Percentiles rank a stretch among this genome's conserved stretches.
Conservation (phyloP, 2,797 vertebrate genomes). For the Zalophus californianus region DNA sequence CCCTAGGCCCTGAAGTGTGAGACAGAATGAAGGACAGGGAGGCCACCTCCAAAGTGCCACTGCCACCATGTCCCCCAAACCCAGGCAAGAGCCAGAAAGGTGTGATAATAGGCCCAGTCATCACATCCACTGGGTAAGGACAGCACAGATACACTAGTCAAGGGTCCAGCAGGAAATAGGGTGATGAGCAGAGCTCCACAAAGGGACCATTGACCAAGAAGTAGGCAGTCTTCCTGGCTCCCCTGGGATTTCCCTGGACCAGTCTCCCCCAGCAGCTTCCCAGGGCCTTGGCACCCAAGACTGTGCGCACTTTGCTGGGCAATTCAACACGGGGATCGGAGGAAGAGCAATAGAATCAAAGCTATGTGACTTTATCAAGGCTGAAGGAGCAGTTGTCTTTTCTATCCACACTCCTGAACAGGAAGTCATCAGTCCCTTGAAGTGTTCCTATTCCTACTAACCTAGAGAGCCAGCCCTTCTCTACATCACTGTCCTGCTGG, state of each 20-base stretch:
- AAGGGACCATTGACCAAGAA: neutral
- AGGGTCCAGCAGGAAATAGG: neutral
- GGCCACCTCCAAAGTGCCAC: neutral
- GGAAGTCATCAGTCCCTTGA: neutral
- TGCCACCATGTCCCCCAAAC: neutral
- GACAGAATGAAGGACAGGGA: neutral
- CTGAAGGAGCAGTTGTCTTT: neutral
- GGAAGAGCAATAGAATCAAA: neutral
- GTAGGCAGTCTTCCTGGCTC: neutral
- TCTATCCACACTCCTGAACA: neutral
- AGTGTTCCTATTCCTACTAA: neutral
- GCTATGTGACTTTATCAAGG: neutral
- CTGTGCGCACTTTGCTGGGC: too few relatives aligned
- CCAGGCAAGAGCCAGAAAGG: neutral
- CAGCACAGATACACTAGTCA: rapidly evolving
- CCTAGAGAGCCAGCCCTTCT: neutral
- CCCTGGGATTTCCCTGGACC: neutral
- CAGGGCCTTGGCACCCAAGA: neutral
- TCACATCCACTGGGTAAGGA: neutral
- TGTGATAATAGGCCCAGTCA: too few relatives aligned
- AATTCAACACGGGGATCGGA: neutral
- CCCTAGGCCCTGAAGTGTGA: neutral
- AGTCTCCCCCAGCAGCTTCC: neutral
- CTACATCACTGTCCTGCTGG: neutral
- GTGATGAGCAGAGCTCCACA: neutral